Conservation (phyloP, 2,113 vertebrate species). For the Mobula birostris region DNA sequence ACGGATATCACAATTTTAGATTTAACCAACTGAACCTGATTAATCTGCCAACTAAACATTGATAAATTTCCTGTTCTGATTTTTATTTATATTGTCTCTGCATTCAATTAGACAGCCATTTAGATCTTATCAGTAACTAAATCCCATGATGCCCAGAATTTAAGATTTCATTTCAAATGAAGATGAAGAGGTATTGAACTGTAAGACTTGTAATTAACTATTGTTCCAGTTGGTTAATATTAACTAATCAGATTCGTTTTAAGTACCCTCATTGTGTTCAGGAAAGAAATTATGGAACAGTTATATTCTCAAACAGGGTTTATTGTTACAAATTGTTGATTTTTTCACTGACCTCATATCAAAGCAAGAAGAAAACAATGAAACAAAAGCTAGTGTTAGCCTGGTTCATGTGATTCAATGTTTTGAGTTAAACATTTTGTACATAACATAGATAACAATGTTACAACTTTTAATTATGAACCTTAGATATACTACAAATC, state of each 20-base stretch:
- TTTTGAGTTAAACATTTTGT: not conserved
- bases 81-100: not conserved
- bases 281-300: not conserved
- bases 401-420: not conserved
- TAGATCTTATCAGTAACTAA: not conserved
- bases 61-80: conserved; percentile 13
- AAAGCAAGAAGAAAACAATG: not conserved
- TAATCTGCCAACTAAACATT: not conserved
- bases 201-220: conserved; percentile 34
- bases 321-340: not conserved
- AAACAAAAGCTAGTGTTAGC: not conserved
- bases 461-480: not conserved
- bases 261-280: not conserved
- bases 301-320: not conserved
- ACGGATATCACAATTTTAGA: conserved; percentile 1
- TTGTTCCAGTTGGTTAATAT: conserved; percentile 34
- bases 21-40: not conserved
- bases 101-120: not conserved
- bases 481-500: not conserved
- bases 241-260: conserved; percentile 30
- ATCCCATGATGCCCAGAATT: not conserved
- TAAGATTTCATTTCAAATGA: conserved; percentile 23
- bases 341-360: not conserved
- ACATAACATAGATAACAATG: not conserved
- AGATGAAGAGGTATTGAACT: conserved; percentile 31